Conservation (phyloP, 2,797 vertebrate genomes). For the Hyperoplus lanceolatus region DNA sequence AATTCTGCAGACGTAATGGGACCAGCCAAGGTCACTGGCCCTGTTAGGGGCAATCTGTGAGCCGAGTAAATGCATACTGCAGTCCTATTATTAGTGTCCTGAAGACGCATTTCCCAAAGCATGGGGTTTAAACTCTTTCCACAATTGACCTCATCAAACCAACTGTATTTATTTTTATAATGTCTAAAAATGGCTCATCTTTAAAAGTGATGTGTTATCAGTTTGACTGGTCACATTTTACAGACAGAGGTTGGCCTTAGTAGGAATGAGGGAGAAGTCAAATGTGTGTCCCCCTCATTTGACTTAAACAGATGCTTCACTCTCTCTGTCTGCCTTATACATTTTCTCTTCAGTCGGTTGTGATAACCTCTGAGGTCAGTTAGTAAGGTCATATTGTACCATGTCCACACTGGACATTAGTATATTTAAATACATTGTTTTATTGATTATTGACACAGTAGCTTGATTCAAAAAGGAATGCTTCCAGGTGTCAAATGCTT, state of each 20-base stretch:
- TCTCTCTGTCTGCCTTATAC: background rate
- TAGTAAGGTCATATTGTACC: background rate
- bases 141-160: slow-evolving; percentile 35
- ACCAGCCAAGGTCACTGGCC: slow-evolving; percentile 56
- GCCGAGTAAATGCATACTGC: slow-evolving; percentile 42
- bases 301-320: slow-evolving; percentile 16
- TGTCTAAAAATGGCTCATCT: slow-evolving; percentile 25
- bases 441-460: background rate
- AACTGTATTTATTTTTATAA: slow-evolving; percentile 19
- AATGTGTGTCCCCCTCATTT: slow-evolving; percentile 5
- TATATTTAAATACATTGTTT: background rate
- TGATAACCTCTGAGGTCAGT: background rate
- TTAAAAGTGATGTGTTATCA: slow-evolving; percentile 22
- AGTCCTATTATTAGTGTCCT: slow-evolving; percentile 48
- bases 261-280: background rate
- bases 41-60: slow-evolving; percentile 53
- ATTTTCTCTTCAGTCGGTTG: background rate
- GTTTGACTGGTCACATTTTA: slow-evolving; percentile 12
- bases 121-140: slow-evolving; percentile 26
- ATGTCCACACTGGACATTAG: background rate
- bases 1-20: slow-evolving; percentile 31
- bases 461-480: background rate
- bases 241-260: slow-evolving; percentile 2
- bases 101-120: slow-evolving; percentile 24
- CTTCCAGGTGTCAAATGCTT: background rate